These are phyloP conservation scores for Clupea harengus DNA, from an alignment of 2,113 vertebrate species.

Conservation along the genomic window DNA sequence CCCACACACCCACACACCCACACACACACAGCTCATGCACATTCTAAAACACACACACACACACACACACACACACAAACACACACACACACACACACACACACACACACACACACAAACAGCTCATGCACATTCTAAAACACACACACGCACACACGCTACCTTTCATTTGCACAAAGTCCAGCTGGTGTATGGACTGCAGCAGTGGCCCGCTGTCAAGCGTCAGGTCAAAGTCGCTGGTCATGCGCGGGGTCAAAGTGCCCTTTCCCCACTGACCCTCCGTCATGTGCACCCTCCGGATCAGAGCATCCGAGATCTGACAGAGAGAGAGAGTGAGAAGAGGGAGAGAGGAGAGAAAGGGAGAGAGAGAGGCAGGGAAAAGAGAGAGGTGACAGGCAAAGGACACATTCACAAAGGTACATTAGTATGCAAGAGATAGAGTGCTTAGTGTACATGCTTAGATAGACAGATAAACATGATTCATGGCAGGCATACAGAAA, in stretches of 20 bases:
- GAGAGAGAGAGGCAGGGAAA: neutral
- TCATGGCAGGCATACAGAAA: neutral
- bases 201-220: conserved; percentile 92
- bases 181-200: conserved; percentile 96
- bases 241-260: conserved; percentile 93
- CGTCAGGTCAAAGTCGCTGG: conserved; percentile 94
- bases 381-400: neutral
- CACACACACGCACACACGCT: conserved; percentile 22
- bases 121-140: neutral
- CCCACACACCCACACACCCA: neutral
- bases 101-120: conserved; percentile 20
- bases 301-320: conserved; percentile 95
- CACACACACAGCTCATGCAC: neutral
- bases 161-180: conserved; percentile 99
- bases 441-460: neutral
- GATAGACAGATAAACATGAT: neutral
- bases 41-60: neutral
- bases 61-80: neutral
- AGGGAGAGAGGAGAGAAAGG: neutral
- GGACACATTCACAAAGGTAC: neutral
- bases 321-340: neutral
- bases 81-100: conserved; percentile 41
- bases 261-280: conserved; percentile 98
- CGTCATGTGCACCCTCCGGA: conserved; percentile 92
- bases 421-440: conserved; percentile 9